Evolutionary conservation across 2,113 vertebrate species (phyloP).

Genomic region (Origma solitaria): DNA sequence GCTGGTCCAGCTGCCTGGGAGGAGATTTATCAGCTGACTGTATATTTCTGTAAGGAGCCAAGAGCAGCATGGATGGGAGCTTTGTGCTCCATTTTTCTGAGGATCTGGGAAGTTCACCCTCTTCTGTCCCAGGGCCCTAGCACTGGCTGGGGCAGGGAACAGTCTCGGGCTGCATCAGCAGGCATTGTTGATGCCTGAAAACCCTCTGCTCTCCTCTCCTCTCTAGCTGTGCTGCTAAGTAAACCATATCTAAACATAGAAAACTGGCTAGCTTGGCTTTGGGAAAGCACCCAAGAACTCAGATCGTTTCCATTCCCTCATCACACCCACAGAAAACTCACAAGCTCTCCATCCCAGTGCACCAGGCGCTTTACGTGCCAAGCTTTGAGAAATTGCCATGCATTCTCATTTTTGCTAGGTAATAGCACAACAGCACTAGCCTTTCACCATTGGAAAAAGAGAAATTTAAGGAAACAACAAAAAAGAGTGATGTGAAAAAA

Average conservation of each 20-base stretch:
- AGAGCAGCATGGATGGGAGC: background rate
- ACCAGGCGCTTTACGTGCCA: background rate
- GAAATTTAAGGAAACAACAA: background rate
- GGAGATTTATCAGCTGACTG: background rate
- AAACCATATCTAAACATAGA: conserved; percentile 40
- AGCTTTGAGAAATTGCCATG: background rate
- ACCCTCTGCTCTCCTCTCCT: background rate
- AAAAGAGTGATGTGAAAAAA: background rate
- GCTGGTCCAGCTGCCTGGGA: background rate
- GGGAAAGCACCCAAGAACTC: conserved; percentile 57
- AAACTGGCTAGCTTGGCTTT: conserved; percentile 28
- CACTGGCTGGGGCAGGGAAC: background rate
- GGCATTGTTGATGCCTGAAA: background rate
- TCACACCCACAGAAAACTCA: conserved; percentile 38
- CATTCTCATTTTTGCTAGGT: background rate
- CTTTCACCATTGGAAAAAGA: background rate
- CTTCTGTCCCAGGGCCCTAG: background rate
- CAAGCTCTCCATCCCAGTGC: background rate
- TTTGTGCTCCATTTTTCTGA: background rate
- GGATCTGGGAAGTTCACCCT: background rate
- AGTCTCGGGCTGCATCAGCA: background rate
- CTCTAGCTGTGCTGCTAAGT: background rate
- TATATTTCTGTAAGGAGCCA: background rate
- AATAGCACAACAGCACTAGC: background rate
- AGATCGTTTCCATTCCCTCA: conserved; percentile 28